A percentile compares a stretch with the other conserved stretches of the same genome.
Conservation (phyloP, 2,888 invertebrate genomes). For the Liodrosophila aerea region DNA sequence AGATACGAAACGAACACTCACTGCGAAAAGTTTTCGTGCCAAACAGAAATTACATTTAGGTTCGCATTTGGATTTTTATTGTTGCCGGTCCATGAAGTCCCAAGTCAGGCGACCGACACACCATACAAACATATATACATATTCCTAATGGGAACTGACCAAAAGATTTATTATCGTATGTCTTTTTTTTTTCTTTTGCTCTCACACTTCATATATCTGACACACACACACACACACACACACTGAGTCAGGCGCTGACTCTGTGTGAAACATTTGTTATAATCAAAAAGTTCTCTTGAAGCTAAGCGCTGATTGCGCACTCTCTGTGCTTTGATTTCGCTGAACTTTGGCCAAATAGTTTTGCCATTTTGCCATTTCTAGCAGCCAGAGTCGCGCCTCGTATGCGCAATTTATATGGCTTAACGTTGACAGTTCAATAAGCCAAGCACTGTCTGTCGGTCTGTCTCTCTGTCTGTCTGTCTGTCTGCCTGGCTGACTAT, state of each 20-base stretch:
- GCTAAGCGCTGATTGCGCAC: constrained; percentile 59
- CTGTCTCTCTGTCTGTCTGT: neutral
- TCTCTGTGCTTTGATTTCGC: constrained; percentile 59
- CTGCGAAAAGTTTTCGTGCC: constrained; percentile 55
- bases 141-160: constrained; percentile 65
- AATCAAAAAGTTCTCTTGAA: constrained; percentile 64
- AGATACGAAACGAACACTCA: constrained; percentile 11
- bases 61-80: constrained; percentile 51
- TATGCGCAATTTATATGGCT: constrained; percentile 73
- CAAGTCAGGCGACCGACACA: neutral
- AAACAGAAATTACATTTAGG: constrained; percentile 63
- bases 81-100: constrained; percentile 42
- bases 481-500: neutral
- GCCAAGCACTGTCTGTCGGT: constrained; percentile 27
- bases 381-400: constrained; percentile 29
- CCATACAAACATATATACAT: constrained; percentile 2
- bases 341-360: constrained; percentile 66
- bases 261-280: constrained; percentile 67
- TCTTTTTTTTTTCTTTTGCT: constrained; percentile 34
- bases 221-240: too few species aligned
- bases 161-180: constrained; percentile 75
- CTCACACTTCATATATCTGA: constrained; percentile 11
- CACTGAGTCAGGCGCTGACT: too few species aligned
- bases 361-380: constrained; percentile 35
- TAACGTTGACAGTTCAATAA: constrained; percentile 78